These are phyloP conservation scores for Cephus pygmeus DNA, from an alignment of 2,888 invertebrate genomes.

Conservation along the genomic window DNA sequence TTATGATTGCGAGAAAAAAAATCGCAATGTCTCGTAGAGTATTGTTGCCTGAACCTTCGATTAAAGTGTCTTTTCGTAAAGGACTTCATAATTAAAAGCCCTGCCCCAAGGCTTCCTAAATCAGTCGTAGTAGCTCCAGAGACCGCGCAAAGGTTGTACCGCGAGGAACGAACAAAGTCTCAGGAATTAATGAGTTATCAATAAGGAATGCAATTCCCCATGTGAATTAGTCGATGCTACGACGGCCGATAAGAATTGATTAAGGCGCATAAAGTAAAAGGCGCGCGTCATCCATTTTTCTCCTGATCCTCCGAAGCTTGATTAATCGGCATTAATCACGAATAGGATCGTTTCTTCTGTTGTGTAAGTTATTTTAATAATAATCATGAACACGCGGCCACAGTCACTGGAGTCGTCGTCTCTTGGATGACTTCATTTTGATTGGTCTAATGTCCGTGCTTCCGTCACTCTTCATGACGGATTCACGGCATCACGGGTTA, in stretches of 20 bases:
- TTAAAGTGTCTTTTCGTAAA: neutral
- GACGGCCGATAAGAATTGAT: neutral
- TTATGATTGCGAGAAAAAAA: neutral
- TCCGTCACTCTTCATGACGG: conserved; percentile 12
- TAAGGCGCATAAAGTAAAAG: neutral
- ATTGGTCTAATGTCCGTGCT: conserved; percentile 41
- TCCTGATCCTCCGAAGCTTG: neutral
- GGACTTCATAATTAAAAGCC: neutral
- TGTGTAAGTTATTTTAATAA: conserved; percentile 15
- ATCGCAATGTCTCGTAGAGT: neutral
- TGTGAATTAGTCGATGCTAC: neutral
- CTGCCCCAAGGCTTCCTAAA: neutral
- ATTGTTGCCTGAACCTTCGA: neutral
- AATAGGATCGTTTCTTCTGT: conserved; percentile 22
- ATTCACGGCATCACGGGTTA: neutral
- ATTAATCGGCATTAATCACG: conserved; percentile 17
- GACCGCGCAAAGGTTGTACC: neutral
- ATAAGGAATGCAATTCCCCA: neutral
- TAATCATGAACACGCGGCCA: conserved; percentile 60
- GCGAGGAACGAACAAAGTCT: neutral
- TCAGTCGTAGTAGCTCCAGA: neutral
- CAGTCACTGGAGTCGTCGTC: conserved; percentile 44
- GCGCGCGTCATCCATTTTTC: conserved; percentile 3
- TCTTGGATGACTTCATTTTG: conserved; percentile 35
- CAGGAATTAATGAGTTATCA: neutral